A percentile compares a stretch with the other conserved stretches of the same genome.
Conservation (phyloP, 2,113 vertebrate species). For the Dipodomys stephensi region DNA sequence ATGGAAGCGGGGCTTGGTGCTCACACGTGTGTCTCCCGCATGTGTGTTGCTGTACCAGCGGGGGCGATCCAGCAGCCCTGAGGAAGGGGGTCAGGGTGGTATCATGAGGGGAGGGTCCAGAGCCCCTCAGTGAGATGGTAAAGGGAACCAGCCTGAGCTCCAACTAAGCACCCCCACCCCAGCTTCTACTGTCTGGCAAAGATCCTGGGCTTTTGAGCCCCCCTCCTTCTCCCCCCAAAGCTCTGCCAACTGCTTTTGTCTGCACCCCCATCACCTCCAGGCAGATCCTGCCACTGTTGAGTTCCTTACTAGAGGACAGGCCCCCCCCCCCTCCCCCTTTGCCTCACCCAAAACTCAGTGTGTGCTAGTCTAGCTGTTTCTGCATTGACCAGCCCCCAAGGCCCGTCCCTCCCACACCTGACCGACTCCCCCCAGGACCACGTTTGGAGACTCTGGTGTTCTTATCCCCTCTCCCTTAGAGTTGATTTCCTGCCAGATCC, state of each 20-base stretch:
- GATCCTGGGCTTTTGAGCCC: conserved; percentile 52
- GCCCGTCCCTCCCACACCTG: neutral
- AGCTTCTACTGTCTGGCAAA: conserved; percentile 31
- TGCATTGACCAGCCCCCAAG: neutral
- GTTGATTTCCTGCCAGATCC: conserved; percentile 23
- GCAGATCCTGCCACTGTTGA: conserved; percentile 24
- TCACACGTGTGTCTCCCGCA: conserved; percentile 81
- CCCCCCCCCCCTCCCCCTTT: neutral
- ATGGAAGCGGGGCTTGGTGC: conserved; percentile 72
- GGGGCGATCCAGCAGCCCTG: conserved; percentile 76
- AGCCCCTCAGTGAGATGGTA: neutral
- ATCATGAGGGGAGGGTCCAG: neutral
- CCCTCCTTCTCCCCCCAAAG: neutral
- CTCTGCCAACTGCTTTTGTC: conserved; percentile 66
- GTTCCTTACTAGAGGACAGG: conserved; percentile 7
- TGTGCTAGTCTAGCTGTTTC: neutral
- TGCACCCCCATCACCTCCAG: neutral
- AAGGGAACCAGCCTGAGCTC: neutral
- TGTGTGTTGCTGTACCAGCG: conserved; percentile 79
- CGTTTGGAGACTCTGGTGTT: neutral
- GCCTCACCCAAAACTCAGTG: conserved; percentile 17
- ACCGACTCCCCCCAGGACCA: neutral
- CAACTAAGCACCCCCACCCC: neutral
- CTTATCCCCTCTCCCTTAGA: neutral
- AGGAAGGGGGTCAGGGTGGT: conserved; percentile 77